phyloP scores from a whole-genome alignment of 2,797 vertebrate species.

The Malacoraja senta region DNA sequence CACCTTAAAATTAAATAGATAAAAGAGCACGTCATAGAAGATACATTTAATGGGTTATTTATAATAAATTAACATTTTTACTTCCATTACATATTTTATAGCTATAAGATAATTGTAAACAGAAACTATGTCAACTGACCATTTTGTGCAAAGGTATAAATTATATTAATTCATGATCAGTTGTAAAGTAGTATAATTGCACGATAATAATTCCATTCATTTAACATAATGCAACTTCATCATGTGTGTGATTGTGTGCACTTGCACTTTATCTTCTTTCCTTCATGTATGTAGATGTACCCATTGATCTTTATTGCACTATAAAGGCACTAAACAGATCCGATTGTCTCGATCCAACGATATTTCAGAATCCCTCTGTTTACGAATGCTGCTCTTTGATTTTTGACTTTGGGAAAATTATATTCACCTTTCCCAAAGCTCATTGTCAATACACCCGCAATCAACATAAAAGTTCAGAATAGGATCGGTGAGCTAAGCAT shows the following conservation, averaged over 20 bases:
- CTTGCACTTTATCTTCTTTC: background rate
- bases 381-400: background rate
- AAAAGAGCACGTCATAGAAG: background rate
- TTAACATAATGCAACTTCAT: background rate
- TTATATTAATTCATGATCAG: constrained; percentile 17
- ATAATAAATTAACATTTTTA: constrained; percentile 20
- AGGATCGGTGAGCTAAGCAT: background rate
- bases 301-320: background rate
- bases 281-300: too few species aligned
- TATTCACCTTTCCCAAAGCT: background rate
- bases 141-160: constrained; percentile 31
- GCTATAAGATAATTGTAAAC: background rate
- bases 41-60: background rate
- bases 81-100: constrained; percentile 9
- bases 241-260: background rate
- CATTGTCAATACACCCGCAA: background rate
- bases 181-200: constrained; percentile 16
- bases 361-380: too few species aligned
- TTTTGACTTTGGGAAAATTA: background rate
- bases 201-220: background rate
- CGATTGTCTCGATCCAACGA: background rate
- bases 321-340: background rate
- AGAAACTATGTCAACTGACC: constrained; percentile 21
- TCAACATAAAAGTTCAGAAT: background rate
- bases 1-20: background rate